Evolutionary conservation across 2,888 invertebrate species (phyloP), one percentile per base, ranked within the genome.

Genomic region (Drosophila rubida): DNA sequence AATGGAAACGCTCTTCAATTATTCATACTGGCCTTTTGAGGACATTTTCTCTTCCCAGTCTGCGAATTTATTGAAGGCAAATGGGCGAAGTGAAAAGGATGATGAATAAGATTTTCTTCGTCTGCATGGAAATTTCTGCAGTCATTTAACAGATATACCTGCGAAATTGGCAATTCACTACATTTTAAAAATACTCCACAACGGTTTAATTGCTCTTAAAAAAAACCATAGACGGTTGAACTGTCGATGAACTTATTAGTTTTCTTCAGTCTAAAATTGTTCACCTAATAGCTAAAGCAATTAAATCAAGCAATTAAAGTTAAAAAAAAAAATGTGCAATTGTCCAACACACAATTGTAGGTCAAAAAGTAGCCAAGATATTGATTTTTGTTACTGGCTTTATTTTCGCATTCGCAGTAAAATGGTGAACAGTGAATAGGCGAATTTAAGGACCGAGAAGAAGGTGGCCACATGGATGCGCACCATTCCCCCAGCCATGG

Each of bases 351-450:
- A 2, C 19, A 19, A 19, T 19, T 19, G 19, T 19, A 19, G 3
- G 3, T 25, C 4, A 6, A 25, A 25, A 7, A 6, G 6, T 0
- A 2, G 25, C 5, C 4, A 25, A 6, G 7, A 25, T 6, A 25
- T 25, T 25, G 25, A 25, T 25, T 25, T 25, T 11, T 19, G 11
- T 0, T 13, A 32, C n/a, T n/a, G n/a, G n/a, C n/a, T 45, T 45
- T 60, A 82, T 9, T 75, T 80, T 8, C 71, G 64, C 73, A 85
- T 74, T 6, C 69, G 58, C 11, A 82, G 65, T 4, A 90, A 62
- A 3, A 87, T 64, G 4, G 88, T 80, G 8, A 90, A 84, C 1
- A 90, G 51, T 0, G 89, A 89, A 61, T 89, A 88, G 4, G 89
- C 78, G 13, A 75, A 75, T 11, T 74, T 78, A 0, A 83, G 65